Base-by-base conservation (phyloP, 2,113 vertebrate genomes). In the Rhea pennata region DNA sequence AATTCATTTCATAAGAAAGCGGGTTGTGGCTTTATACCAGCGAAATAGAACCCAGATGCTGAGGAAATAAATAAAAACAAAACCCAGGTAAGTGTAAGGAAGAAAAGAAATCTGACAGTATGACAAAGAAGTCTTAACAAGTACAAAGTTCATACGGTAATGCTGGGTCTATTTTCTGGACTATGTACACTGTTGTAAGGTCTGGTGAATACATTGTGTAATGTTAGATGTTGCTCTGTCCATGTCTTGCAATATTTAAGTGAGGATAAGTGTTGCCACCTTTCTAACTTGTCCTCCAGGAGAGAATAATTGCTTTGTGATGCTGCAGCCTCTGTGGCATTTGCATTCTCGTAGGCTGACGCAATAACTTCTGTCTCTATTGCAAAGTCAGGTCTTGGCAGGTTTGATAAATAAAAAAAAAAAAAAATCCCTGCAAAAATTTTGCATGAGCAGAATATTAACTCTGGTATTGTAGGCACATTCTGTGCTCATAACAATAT, bases 351-450 rank as follows among this genome's bases (percentile, higher is more conserved):
- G 0, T 54, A 29, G 50, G 31, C n/a, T 15, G 15, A 46, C 51
- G 77, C 59, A 70, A 29, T 29, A 75, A 40, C 54, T 93, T 87
- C 64, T 72, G 22, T 51, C 75, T 87, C 59, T 83, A 9, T 46
- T 91, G 87, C 74, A 51, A 54, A 93, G 64, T 59, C 71, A 91
- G 74, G 6, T 61, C 93, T 91, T 83, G 87, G 39, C 71, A 92
- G 36, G 81, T 66, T 59, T 80, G 77, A 67, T 62, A 76, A 92
- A 88, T 77, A 51, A 84, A 72, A 72, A 36, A 84, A 72, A 72
- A 36, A 36, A 36, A 79, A 91, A 46, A 46, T 64, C 42, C 17
- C 50, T 76, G 56, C 24, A 64, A 26, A 14, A 0, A 50, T 40
- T 58, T 87, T 92, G 15, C 81, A 70, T 39, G 64, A 82, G 51